Base-by-base conservation (phyloP, 2,797 vertebrate genomes). In the Bradypus variegatus region DNA sequence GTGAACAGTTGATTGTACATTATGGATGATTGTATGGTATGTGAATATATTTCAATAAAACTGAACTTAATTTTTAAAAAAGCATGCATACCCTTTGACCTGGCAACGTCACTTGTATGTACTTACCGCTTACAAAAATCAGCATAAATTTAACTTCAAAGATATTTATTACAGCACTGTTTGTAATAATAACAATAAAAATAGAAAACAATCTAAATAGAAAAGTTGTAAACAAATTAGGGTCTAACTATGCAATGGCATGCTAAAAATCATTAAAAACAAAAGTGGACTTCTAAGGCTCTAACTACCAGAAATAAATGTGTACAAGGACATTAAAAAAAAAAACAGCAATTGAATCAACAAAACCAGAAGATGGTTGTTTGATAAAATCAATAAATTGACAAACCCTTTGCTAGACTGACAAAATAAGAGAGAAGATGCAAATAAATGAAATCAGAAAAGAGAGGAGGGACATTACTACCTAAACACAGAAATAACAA, bases 261-360 rank as follows among this genome's bases (percentile, higher is more conserved):
- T 33, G 45, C 13, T 48, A 58, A 78, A 48, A 23, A 53, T 21
- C 48, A 88, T 15, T 81, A 85, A 86, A 65, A 84, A 21, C 29
- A 79, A 79, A 60, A 5, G 15, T 31, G 10, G 64, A 84, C 7
- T 27, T 86, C 33, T 55, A 55, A 58, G 50, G 33, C 65, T 31
- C 38, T 76, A 90, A 70, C 33, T 81, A 90, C 60, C n/a, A 76
- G 38, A 93, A 91, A 89, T 65, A 45, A 45, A 91, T 27, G 86
- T 36, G 16, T 65, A 48, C 1, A 79, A 73, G 25, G 7, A 80
- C 18, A n/a, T 48, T 45, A 45, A 45, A 45, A 45, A 45, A 41
- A 41, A 45, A 45, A 45, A n/a, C n/a, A n/a, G n/a, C n/a, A n/a
- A 45, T 45, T 45, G 41, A 45, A 45, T 45, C 41, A 45, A 45